Evolutionary conservation across 2,113 vertebrate genomes (phyloP).

Genomic region (Pao palembangensis): DNA sequence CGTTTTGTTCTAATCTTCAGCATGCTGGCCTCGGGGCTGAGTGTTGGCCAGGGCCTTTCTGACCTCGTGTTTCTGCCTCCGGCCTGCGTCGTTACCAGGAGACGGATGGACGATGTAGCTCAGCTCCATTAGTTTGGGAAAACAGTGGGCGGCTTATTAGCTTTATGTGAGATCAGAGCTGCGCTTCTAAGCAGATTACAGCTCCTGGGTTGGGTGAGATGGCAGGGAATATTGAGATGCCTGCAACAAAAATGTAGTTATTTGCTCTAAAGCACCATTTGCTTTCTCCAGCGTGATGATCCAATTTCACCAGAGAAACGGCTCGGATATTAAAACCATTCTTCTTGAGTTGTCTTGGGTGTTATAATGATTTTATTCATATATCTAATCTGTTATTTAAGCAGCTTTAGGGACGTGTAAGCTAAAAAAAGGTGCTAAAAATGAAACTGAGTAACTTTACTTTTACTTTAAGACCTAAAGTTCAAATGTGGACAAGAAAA

Average conservation of each 20-base stretch:
- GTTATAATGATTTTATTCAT: neutral
- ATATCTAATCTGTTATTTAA: constrained; percentile 22
- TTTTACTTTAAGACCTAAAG: neutral
- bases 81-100: neutral
- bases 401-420: neutral
- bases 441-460: too few relatives aligned
- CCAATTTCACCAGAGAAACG: constrained; percentile 12
- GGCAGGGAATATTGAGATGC: constrained; percentile 13
- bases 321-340: constrained; percentile 48
- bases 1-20: neutral
- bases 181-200: constrained; percentile 20
- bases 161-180: constrained; percentile 47
- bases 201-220: constrained; percentile 7
- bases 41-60: too few relatives aligned
- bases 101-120: constrained; percentile 5
- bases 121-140: constrained; percentile 24
- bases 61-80: neutral
- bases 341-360: constrained; percentile 20
- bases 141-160: constrained; percentile 30
- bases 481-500: too few relatives aligned
- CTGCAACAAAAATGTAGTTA: constrained; percentile 26
- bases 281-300: constrained; percentile 29
- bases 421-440: neutral
- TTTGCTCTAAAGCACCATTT: constrained; percentile 26
- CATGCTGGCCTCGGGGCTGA: too few relatives aligned